Conservation (phyloP, 2,888 invertebrate genomes). For the Periphyllus acericola region DNA sequence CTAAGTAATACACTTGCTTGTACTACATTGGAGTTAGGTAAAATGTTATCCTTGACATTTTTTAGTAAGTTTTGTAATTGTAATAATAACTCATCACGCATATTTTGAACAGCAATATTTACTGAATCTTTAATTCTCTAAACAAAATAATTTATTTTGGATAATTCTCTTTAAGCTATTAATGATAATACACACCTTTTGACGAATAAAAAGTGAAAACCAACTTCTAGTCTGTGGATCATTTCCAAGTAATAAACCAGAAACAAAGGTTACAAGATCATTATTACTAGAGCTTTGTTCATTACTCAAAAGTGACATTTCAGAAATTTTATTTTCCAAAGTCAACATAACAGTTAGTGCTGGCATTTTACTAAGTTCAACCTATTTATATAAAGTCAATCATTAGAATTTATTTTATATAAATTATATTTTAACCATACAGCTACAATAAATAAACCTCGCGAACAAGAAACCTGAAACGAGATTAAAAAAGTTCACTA, state of each 20-base stretch:
- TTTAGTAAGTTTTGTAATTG: conserved; percentile 76
- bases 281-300: conserved; percentile 66
- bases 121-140: conserved; percentile 78
- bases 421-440: too few species aligned
- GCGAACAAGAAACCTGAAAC: too few species aligned
- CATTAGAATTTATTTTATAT: too few species aligned
- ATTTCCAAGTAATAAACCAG: conserved; percentile 88
- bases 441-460: too few species aligned
- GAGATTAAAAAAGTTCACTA: too few species aligned
- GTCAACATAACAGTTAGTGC: conserved; percentile 67
- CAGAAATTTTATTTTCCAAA: conserved; percentile 64
- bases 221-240: conserved; percentile 90
- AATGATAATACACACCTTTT: conserved; percentile 70
- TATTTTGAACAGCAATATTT: conserved; percentile 75
- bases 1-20: conserved; percentile 90
- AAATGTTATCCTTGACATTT: conserved; percentile 72
- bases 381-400: conserved; percentile 66
- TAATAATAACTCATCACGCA: conserved; percentile 81
- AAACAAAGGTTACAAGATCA: conserved; percentile 83
- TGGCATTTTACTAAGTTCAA: conserved; percentile 89
- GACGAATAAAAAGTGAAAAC: conserved; percentile 92
- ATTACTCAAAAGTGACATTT: conserved; percentile 62
- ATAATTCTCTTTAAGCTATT: not conserved
- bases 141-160: conserved; percentile 25
- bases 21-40: conserved; percentile 77